Conservation (phyloP, 2,113 vertebrate genomes). For the Pseudolaguvia tuberculata region DNA sequence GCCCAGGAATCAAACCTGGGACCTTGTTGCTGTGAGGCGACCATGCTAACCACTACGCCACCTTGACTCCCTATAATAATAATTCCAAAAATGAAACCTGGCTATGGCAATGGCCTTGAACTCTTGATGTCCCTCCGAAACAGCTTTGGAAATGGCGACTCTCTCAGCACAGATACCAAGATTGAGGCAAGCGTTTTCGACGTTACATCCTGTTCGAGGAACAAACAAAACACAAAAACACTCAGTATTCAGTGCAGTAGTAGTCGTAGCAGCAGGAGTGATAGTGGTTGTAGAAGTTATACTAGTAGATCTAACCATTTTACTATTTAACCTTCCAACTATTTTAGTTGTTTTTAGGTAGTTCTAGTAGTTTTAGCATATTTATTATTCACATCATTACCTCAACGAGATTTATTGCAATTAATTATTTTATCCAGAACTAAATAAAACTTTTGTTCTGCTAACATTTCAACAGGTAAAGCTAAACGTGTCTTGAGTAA, state of each 20-base stretch:
- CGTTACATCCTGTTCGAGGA: constrained; percentile 71
- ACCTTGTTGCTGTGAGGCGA: too few relatives aligned
- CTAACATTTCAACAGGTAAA: background rate
- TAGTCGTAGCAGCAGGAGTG: too few relatives aligned
- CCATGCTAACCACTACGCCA: too few relatives aligned
- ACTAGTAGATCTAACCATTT: too few relatives aligned
- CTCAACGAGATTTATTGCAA: background rate
- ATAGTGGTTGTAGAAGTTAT: too few relatives aligned
- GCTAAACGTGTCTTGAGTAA: background rate
- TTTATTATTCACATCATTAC: too few relatives aligned
- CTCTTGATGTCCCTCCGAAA: constrained; percentile 71
- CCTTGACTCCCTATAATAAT: too few relatives aligned
- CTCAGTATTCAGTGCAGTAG: background rate
- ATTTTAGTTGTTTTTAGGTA: too few relatives aligned
- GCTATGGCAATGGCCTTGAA: constrained; percentile 77
- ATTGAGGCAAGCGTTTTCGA: constrained; percentile 72
- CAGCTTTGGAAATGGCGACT: constrained; percentile 74
- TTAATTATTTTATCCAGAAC: too few relatives aligned
- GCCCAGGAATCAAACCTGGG: too few relatives aligned
- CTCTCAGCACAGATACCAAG: constrained; percentile 75
- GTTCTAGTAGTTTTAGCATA: too few relatives aligned
- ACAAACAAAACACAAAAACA: background rate
- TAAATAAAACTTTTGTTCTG: background rate
- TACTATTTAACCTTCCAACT: too few relatives aligned
- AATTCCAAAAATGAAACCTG: constrained; percentile 63